Percentiles rank a stretch among this genome's conserved stretches.
Evolutionary conservation across 2,113 vertebrate genomes (phyloP).

Genomic region (Pituophis catenifer): DNA sequence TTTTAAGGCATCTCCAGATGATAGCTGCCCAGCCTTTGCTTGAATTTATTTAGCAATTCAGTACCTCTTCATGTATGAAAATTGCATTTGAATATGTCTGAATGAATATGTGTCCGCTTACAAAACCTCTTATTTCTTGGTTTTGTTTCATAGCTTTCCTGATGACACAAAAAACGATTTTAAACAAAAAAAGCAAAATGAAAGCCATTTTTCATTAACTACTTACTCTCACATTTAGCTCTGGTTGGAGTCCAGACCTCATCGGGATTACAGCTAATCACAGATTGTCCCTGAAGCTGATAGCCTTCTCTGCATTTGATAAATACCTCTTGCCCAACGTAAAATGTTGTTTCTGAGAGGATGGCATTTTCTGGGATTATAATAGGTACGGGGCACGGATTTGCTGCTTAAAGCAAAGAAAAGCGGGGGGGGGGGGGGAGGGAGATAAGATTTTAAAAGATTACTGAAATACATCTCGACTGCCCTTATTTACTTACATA

Average conservation of each 20-base stretch:
- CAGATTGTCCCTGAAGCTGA: slow-evolving; percentile 73
- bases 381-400: slow-evolving; percentile 84
- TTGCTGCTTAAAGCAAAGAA: slow-evolving; percentile 72
- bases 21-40: neutral
- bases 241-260: slow-evolving; percentile 86
- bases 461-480: neutral
- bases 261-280: slow-evolving; percentile 84
- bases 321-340: slow-evolving; percentile 81
- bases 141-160: neutral
- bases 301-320: slow-evolving; percentile 88
- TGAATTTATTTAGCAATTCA: neutral
- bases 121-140: neutral
- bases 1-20: neutral
- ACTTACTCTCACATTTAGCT: slow-evolving; percentile 89
- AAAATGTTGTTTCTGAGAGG: slow-evolving; percentile 77
- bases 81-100: neutral
- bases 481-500: neutral
- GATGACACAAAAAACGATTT: neutral
- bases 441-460: slow-evolving; percentile 28
- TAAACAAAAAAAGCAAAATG: neutral
- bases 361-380: slow-evolving; percentile 78
- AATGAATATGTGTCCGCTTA: neutral
- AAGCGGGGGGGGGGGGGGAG: neutral
- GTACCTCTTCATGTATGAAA: neutral
- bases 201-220: neutral